Conservation (phyloP, 2,113 vertebrate genomes). For the Malurus cyaneus region DNA sequence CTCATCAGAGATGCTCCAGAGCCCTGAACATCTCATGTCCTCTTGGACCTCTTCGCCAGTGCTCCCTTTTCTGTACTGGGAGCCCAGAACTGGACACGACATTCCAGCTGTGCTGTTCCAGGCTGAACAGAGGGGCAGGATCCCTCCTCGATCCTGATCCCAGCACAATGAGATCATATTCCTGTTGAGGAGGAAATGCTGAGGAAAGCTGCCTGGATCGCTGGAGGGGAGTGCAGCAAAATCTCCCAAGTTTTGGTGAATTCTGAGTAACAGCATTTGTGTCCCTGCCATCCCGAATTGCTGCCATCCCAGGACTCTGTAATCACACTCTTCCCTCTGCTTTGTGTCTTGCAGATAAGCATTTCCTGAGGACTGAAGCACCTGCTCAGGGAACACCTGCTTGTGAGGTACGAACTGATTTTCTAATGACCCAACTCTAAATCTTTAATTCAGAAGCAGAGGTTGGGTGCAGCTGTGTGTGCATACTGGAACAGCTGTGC, state of each 20-base stretch:
- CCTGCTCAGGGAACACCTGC: not conserved
- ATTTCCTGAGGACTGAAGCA: not conserved
- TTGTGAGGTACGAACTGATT: slow-evolving; percentile 40
- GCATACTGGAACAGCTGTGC: not conserved
- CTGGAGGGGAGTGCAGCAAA: not conserved
- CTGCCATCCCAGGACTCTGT: not conserved
- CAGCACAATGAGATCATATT: fast-evolving
- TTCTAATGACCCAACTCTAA: fast-evolving
- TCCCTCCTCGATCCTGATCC: not conserved
- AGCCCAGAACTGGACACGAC: fast-evolving
- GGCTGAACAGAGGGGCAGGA: not conserved
- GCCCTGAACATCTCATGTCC: not conserved
- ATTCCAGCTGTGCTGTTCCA: not conserved
- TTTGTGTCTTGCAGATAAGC: slow-evolving; percentile 40
- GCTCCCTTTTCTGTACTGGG: not conserved
- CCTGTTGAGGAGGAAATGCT: fast-evolving
- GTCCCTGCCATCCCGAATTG: not conserved
- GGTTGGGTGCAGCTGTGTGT: not conserved
- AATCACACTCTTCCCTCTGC: not conserved
- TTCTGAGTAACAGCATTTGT: not conserved
- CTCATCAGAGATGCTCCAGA: not conserved
- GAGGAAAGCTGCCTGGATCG: not conserved
- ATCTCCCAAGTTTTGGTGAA: no score
- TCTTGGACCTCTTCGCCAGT: not conserved
- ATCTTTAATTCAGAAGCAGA: not conserved